These are phyloP conservation scores for Hippasteria phrygiana DNA, from an alignment of 53 echinoderm and acorn worm genomes.

Conservation along the genomic window DNA sequence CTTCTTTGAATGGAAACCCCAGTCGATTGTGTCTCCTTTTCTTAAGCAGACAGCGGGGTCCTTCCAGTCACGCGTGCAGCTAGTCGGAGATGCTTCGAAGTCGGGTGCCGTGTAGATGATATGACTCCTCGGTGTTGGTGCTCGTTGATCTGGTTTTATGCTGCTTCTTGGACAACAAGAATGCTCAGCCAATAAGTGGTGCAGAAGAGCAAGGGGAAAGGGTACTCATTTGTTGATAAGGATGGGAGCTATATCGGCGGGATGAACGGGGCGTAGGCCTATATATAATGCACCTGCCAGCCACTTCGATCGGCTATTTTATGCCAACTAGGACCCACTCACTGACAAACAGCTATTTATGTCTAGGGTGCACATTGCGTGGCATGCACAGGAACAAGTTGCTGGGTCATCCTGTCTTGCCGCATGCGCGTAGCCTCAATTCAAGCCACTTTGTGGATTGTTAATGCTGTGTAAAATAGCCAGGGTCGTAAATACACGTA, in stretches of 20 bases:
- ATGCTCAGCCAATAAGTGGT: not conserved
- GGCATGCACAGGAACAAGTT: conserved; percentile 3
- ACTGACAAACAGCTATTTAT: not conserved
- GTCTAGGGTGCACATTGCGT: not conserved
- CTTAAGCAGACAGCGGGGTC: not conserved
- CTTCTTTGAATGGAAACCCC: not conserved
- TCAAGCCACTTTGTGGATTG: not conserved
- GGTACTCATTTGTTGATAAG: not conserved
- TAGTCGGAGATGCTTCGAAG: too few species aligned
- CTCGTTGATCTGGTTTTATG: not conserved
- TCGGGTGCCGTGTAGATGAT: not conserved
- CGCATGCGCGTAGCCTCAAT: not conserved
- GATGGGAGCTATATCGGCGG: not conserved
- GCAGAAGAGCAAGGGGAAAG: not conserved
- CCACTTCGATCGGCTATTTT: not conserved
- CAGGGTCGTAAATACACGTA: too few species aligned
- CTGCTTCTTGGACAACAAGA: not conserved
- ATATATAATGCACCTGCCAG: not conserved
- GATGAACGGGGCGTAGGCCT: not conserved
- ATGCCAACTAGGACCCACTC: conserved; percentile 10
- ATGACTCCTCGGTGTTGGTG: not conserved
- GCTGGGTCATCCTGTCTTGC: conserved; percentile 38
- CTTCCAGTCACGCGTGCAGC: too few species aligned
- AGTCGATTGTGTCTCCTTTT: not conserved
- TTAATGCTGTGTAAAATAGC: not conserved